Evolutionary conservation across 2,888 invertebrate genomes (phyloP), one percentile per base, ranked within the genome.

Genomic region (Synergus itoensis): DNA sequence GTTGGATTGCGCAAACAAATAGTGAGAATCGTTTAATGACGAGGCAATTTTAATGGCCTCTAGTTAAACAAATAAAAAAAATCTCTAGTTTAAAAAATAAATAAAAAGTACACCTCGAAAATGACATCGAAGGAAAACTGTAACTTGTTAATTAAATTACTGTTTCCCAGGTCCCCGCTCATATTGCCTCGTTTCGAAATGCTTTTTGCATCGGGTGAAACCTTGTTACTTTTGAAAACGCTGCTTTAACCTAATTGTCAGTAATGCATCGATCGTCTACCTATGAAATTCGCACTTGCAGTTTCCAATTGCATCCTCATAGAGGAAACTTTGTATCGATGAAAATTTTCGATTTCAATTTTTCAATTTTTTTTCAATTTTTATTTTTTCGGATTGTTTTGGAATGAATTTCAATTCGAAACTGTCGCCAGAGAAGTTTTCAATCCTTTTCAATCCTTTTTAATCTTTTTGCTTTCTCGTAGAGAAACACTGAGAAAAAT

Each of bases 111-210:
- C n/a, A 14, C 62, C 45, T 43, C 2, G 11, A 43, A 60, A 57
- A 62, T 62, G 57, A 18, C 16, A 63, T n/a, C 40, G 64, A 40
- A 57, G 48, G 48, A 67, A 73, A 76, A 80, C 80, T 76, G 75
- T 53, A 57, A 57, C 77, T 65, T 76, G 69, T 78, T 82, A 83
- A 83, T 83, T 82, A 77, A 82, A 82, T 81, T 79, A 79, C 76
- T 48, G 62, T 78, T 62, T 40, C 60, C 64, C 77, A 64, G 79
- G 57, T 57, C 11, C 43, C 60, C 41, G 28, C 60, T 5, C 62
- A 18, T 60, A 60, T 62, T 45, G 77, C 77, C 79, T 48, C 75
- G 40, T 45, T 14, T n/a, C 36, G 62, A 76, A 77, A 77, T 76
- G 78, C 63, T 78, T 80, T 82, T 82, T 80, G 21, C 63, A 28